phyloP scores from a whole-genome alignment of 2,113 vertebrate genomes.

The Stercorarius parasiticus region DNA sequence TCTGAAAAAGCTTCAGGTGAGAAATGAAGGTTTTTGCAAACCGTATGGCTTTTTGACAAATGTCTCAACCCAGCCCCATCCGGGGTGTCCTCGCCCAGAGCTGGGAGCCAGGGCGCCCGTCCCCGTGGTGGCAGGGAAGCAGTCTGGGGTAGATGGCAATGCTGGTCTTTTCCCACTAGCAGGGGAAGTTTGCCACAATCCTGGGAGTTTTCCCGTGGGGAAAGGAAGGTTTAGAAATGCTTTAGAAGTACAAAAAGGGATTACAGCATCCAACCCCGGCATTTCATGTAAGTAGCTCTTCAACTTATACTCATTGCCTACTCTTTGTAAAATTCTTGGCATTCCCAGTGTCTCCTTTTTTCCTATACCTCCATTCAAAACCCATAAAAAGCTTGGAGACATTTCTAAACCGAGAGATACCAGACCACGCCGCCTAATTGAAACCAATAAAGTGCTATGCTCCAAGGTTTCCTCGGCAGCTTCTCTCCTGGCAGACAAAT shows the following conservation, averaged over 20 bases:
- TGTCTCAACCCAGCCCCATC: neutral
- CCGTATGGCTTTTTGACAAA: neutral
- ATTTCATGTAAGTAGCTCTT: neutral
- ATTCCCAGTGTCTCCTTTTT: neutral
- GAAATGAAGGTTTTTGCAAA: neutral
- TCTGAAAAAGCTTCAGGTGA: neutral
- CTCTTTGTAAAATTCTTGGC: neutral
- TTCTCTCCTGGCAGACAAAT: constrained; percentile 20
- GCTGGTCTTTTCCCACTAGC: neutral
- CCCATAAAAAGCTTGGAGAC: neutral
- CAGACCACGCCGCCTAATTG: neutral
- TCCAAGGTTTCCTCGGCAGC: neutral
- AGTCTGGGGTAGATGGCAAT: neutral
- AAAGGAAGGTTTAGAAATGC: neutral
- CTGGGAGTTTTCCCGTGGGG: neutral
- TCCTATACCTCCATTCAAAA: neutral
- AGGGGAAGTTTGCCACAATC: neutral
- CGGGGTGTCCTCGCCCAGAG: fast-evolving
- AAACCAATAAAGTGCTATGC: neutral
- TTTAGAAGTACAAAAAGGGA: neutral
- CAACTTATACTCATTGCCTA: neutral
- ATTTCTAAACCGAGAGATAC: neutral
- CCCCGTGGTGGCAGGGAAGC: neutral
- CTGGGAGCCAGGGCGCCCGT: fast-evolving
- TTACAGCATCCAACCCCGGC: neutral